A percentile compares a stretch with the other conserved stretches of the same genome.
Evolutionary conservation across 2,888 invertebrate species (phyloP).

Genomic region (Nephrotoma appendiculata): DNA sequence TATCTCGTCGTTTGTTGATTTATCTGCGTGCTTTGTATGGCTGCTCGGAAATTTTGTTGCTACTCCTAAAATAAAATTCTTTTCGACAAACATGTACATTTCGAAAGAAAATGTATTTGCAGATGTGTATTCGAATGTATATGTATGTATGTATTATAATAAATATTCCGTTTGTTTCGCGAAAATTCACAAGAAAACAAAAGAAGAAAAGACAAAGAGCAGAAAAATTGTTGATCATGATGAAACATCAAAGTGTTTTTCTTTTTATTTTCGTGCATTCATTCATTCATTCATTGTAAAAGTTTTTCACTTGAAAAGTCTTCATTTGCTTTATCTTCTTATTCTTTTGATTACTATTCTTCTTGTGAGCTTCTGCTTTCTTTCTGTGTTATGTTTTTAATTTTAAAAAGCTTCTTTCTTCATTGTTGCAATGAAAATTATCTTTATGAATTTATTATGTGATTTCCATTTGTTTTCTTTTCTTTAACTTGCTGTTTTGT

Average conservation of each 20-base stretch:
- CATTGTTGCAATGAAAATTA: neutral
- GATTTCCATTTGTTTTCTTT: neutral
- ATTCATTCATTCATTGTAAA: neutral
- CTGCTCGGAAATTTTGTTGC: neutral
- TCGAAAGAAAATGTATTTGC: neutral
- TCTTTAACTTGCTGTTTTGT: neutral
- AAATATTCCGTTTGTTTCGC: neutral
- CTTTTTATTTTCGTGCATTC: neutral
- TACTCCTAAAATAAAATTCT: neutral
- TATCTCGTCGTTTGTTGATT: neutral
- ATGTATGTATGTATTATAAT: neutral
- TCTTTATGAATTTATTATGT: neutral
- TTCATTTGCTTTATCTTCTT: neutral
- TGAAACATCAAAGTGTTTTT: neutral
- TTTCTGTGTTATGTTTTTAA: neutral
- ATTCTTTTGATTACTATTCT: neutral
- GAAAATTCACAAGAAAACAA: neutral
- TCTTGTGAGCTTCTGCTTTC: neutral
- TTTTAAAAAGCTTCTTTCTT: neutral
- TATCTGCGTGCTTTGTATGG: neutral
- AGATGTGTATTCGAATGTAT: neutral
- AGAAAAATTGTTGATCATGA: neutral
- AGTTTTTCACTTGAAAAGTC: neutral
- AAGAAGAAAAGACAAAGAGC: neutral
- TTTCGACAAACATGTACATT: neutral